Evolutionary conservation across 2,797 vertebrate genomes (phyloP), one percentile per base, ranked within the genome.

Genomic region (Tarsius wallacei): DNA sequence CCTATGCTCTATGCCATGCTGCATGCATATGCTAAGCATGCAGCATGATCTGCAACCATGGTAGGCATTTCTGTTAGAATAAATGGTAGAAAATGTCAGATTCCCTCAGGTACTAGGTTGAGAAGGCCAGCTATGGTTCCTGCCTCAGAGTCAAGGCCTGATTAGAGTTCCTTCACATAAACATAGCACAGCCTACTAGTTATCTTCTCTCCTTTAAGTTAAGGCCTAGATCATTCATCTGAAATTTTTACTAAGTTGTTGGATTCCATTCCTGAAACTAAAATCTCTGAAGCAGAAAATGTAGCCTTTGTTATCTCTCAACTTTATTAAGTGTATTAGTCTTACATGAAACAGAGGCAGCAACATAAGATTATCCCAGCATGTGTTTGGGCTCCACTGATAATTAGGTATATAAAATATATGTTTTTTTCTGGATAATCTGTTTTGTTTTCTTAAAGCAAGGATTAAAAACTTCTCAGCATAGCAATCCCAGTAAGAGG

Each of bases 331-430:
- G 36, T 63, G 4, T 70, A 26, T 82, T 82, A 66, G 36, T 77
- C 49, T 77, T 31, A 16, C 11, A 51, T 11, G 26, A 90, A 78
- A 51, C 24, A 96, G 28, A 64, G 36, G 7, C 19, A 61, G 3
- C 33, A 49, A 7, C 5, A 33, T 36, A 85, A 89, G 82, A 42
- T 1, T 76, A 76, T 82, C 86, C 28, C 5, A 66, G 49, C 33
- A 47, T 28, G 5, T n/a, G 10, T 90, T 96, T 81, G 51, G 28
- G 19, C 33, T 81, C 71, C 26, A 26, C 3, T 78, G 66, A 71
- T 83, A 93, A 88, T 55, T 36, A 83, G 26, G 59, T 53, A 71
- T 73, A 26, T 66, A 42, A 93, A 96, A 28, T 7, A 42, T 16
- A 15, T n/a, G 19, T 86, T 36, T 78, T 85, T 28, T 13, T 55